Evolutionary conservation across 2,888 invertebrate genomes (phyloP), one percentile per base, ranked within the genome.

Genomic region (Phanerotoma sp.): DNA sequence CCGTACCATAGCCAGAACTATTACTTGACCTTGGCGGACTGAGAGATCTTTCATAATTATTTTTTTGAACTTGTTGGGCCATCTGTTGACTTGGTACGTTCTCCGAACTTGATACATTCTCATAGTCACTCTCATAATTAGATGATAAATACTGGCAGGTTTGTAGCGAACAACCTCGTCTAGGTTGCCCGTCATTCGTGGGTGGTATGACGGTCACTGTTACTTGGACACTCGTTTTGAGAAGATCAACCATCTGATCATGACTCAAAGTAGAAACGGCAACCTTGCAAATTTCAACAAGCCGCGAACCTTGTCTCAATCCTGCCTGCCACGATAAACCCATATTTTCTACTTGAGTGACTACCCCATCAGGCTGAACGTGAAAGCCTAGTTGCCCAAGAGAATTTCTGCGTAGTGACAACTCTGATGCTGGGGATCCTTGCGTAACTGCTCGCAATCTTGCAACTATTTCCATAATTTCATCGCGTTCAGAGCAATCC

Each of bases 341-440:
- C 73, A 83, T 79, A 66, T 81, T 82, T 74, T 95, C 95, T n/a
- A 96, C 94, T 69, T 94, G 90, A 3, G 95, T 95, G 25, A 96
- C 93, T 20, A 96, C 86, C 3, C 96, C 96, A 77, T 95, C 95
- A 13, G 91, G 91, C 71, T 94, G 93, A 32, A 95, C 93, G 78
- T 91, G 91, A 78, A 91, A 91, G 11, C 93, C 95, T 44, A 96
- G 83, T 73, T 94, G 94, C 11, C 91, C 88, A 66, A 89, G 83
- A 47, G 85, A 84, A 71, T 93, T 94, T 16, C 95, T 82, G 68
- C 88, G 86, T 57, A 94, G 81, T 50, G 88, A 86, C 66, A 93
- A 80, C 77, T 96, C 95, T 64, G 89, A 85, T 9, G 89, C 86
- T 65, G 86, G 83, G 57, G 88, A 86, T 54, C 88, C 89, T 64